These are phyloP conservation scores for Trididemnum clinides DNA, from an alignment of 23 tunicate species.

Conservation along the genomic window DNA sequence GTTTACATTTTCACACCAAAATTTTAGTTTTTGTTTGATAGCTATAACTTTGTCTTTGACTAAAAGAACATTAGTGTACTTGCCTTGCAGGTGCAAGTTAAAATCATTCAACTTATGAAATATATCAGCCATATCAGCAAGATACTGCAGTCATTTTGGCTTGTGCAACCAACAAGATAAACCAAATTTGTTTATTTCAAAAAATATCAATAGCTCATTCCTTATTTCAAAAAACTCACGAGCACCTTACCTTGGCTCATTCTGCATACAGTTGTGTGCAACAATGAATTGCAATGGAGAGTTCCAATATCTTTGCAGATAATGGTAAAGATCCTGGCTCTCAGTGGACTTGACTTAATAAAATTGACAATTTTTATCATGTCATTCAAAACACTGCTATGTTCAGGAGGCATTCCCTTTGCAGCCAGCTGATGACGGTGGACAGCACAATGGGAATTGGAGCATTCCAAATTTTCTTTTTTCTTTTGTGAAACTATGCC, in stretches of 20 bases:
- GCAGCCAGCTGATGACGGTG: conserved; percentile 6
- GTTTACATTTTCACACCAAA: no score
- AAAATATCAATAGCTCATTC: conserved; percentile 2
- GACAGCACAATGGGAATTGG: neutral
- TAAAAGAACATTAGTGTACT: neutral
- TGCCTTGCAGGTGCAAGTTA: neutral
- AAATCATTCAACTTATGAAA: neutral
- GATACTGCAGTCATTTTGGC: conserved; percentile 11
- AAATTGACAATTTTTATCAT: neutral
- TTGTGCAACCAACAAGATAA: conserved; percentile 2
- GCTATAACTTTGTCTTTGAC: neutral
- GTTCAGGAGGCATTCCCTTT: neutral
- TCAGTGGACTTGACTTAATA: neutral
- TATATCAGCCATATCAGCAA: neutral
- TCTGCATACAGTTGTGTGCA: neutral
- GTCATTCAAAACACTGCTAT: neutral
- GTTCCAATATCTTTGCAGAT: neutral
- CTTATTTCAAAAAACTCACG: neutral
- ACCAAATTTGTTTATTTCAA: neutral
- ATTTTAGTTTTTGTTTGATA: no score
- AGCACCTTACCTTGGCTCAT: neutral
- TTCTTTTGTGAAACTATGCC: neutral
- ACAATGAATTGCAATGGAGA: neutral
- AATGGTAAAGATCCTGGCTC: neutral
- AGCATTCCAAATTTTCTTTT: neutral